Conservation (phyloP, 2,797 vertebrate species). For the Amphiprion clarkii region DNA sequence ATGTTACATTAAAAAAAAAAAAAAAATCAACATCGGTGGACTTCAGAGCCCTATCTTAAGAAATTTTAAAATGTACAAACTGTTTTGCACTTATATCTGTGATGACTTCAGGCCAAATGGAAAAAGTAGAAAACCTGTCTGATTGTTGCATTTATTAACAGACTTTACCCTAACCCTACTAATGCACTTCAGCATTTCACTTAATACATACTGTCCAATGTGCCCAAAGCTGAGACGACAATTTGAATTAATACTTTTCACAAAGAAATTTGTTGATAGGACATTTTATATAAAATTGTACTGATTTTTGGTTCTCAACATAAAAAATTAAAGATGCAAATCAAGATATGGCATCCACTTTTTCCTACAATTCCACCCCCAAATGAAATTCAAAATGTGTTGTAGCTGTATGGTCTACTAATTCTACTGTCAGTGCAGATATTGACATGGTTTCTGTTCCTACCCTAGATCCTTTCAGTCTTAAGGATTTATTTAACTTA, state of each 20-base stretch:
- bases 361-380: not conserved
- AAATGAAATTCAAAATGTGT: constrained; percentile 1
- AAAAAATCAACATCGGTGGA: not conserved
- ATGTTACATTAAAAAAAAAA: not conserved
- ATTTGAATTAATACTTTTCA: not conserved
- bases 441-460: not conserved
- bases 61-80: not conserved
- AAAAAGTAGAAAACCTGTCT: not conserved
- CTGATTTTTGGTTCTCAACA: constrained; percentile 4
- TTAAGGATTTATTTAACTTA: not conserved
- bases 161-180: not conserved
- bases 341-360: not conserved
- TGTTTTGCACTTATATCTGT: not conserved
- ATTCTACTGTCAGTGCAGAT: not conserved
- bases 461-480: not conserved
- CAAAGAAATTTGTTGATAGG: constrained; percentile 22
- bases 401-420: not conserved
- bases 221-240: not conserved
- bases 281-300: not conserved
- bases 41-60: not conserved
- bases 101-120: not conserved
- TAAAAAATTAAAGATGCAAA: constrained; percentile 11
- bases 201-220: constrained; percentile 6
- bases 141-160: constrained; percentile 2
- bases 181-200: constrained; percentile 9